Percentiles rank a stretch among this genome's conserved stretches.
Evolutionary conservation across 2,797 vertebrate species (phyloP).

Genomic region (Dendrocincla fuliginosa): DNA sequence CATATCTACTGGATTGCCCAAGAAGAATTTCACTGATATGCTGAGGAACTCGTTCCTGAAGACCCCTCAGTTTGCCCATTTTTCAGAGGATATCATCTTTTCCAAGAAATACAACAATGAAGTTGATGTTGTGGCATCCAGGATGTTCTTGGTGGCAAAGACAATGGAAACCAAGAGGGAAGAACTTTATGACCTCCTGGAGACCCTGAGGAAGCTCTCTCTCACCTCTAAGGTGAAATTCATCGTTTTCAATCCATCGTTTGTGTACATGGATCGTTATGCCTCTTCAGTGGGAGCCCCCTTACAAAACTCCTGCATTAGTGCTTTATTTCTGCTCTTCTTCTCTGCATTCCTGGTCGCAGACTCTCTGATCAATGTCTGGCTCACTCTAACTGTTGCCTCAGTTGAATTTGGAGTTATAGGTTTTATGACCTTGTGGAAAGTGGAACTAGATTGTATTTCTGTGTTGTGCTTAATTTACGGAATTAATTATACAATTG

Average conservation of each 20-base stretch:
- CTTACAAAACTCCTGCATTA: conserved; percentile 95
- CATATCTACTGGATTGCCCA: conserved; percentile 88
- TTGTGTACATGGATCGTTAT: conserved; percentile 97
- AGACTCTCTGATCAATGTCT: conserved; percentile 93
- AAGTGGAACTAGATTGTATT: conserved; percentile 95
- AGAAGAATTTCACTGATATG: conserved; percentile 92
- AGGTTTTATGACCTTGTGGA: conserved; percentile 99
- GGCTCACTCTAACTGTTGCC: conserved; percentile 93
- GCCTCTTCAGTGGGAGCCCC: conserved; percentile 93
- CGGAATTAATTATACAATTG: conserved; percentile 93
- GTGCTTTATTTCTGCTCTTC: conserved; percentile 95
- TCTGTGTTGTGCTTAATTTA: conserved; percentile 97
- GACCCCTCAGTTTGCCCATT: conserved; percentile 90
- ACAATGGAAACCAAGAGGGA: conserved; percentile 97
- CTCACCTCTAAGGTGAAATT: conserved; percentile 97
- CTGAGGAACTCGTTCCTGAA: conserved; percentile 91
- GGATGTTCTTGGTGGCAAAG: conserved; percentile 97
- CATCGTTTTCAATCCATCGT: conserved; percentile 98
- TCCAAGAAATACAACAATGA: conserved; percentile 90
- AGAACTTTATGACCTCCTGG: conserved; percentile 96
- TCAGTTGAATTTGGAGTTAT: conserved; percentile 97
- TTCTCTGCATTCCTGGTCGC: conserved; percentile 94
- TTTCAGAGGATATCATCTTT: conserved; percentile 97
- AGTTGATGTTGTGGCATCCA: conserved; percentile 93
- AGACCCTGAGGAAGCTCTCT: conserved; percentile 93